Base-by-base conservation (phyloP, 2,113 vertebrate genomes). In the Oophaga pumilio region DNA sequence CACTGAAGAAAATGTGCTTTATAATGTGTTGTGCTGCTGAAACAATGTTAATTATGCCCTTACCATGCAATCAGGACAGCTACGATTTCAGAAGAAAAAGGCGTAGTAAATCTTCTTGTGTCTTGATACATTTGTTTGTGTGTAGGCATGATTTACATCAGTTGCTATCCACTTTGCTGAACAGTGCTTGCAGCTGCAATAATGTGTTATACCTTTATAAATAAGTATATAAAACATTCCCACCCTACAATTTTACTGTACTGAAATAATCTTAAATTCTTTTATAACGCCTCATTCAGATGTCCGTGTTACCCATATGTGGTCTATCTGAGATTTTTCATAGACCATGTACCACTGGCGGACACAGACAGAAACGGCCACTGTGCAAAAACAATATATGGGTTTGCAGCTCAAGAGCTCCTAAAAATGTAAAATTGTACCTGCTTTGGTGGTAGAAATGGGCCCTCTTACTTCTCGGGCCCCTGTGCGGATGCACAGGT, bases 1-100 rank as follows among this genome's bases (percentile, higher is more conserved):
- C 60, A 57, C 62, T 57, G 26, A 43, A 68, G 62, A 80, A 79
- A 79, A 53, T 57, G 49, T 80, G 74, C 74, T 77, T 87, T 66
- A 57, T 80, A 71, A 71, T 86, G 64, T 87, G 62, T 80, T 80
- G 77, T 56, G 85, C 60, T 59, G 76, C 76, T 28, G 76, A 80
- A 52, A 57, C 76, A 71, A 68, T 69, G 60, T 79, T 80, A 80
- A 86, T 80, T 69, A 86, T 86, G 50, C 50, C 50, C 79, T 86
- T 76, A 68, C 57, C 18, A 43, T 9, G 22, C 33, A 20, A 86
- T 52, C 74, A 26, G 71, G 22, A 77, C 71, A 52, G 60, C 33
- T 66, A 20, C 15, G 33, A 24, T 26, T 86, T 68, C 22, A 66
- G 57, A 86, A 22, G 43, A 59, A 66, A 60, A 86, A 64, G 57